Base-by-base conservation (phyloP, 2,888 invertebrate genomes). In the Eugnorisma glareosa region DNA sequence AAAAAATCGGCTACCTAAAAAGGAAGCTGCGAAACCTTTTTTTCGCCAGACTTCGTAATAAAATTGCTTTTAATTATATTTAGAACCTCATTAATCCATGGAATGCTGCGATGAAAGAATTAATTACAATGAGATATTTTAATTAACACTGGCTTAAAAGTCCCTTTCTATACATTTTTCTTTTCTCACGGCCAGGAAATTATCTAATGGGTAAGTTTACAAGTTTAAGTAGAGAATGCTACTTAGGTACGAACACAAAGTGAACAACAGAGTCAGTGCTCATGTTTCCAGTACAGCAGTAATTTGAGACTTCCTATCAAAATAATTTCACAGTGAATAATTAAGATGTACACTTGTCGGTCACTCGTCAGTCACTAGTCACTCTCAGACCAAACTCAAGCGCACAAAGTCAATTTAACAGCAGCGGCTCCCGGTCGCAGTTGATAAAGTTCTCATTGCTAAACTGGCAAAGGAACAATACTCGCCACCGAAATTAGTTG, bases 341-440 rank as follows among this genome's bases (percentile, higher is more conserved):
- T 21, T 21, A 6, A 66, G 15, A 3, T 24, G 3, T 37, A 51
- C 43, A 48, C 64, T 35, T 63, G 31, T 11, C 40, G 11, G 40
- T 51, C 69, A 74, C 57, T 67, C 40, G 11, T 40, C 40, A 40
- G 40, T 51, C 69, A 70, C 64, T 66, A 69, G 73, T 77, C 57
- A 69, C 40, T 35, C 40, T 73, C 48, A 66, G 57, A 40, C n/a
- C 37, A 66, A 77, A 77, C 74, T 66, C 59, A 66, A 74, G 74
- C 69, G 74, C 69, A 51, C 40, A 57, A 73, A 59, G 40, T 73
- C 31, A 70, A 78, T 51, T 66, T 70, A 74, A 69, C 51, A 66
- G 57, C 59, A 69, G 45, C 45, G 57, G 37, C 48, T 59, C 40
- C 40, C 31, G 37, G 57, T 68, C 57, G 5, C 31, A 35, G 40